Percentiles rank a stretch among this genome's conserved stretches.
Conservation (phyloP, 2,888 invertebrate genomes). For the Calameuta filiformis region DNA sequence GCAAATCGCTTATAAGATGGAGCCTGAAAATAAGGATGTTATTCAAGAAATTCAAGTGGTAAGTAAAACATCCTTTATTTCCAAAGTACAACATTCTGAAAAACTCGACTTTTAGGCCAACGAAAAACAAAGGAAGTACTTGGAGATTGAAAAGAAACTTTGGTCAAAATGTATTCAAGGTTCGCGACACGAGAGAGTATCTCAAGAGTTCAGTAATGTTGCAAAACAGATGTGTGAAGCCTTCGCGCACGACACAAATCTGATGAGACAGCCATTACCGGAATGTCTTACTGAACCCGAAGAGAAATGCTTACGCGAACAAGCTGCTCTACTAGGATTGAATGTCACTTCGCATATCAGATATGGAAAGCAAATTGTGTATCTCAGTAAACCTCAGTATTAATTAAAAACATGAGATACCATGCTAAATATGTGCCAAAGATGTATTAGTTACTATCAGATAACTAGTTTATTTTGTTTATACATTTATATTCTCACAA, state of each 20-base stretch:
- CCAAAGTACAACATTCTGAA: constrained; percentile 58
- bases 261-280: constrained; percentile 68
- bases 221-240: constrained; percentile 67
- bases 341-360: constrained; percentile 56
- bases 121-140: constrained; percentile 53
- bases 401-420: not conserved
- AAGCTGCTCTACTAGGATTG: constrained; percentile 67
- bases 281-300: constrained; percentile 66
- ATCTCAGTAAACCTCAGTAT: constrained; percentile 29
- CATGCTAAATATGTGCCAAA: not conserved
- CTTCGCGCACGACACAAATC: constrained; percentile 65
- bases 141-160: constrained; percentile 58
- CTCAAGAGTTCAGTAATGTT: constrained; percentile 56
- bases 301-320: constrained; percentile 66
- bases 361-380: constrained; percentile 45
- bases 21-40: constrained; percentile 70
- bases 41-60: constrained; percentile 69
- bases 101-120: constrained; percentile 38
- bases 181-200: constrained; percentile 23
- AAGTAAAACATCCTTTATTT: constrained; percentile 46
- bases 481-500: not conserved
- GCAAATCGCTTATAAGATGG: constrained; percentile 68
- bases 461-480: not conserved
- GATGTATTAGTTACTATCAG: not conserved
- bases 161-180: constrained; percentile 59